Percentiles rank a stretch among this genome's conserved stretches.
phyloP scores from a whole-genome alignment of 2,888 invertebrate species.

The Limnephilus marmoratus region DNA sequence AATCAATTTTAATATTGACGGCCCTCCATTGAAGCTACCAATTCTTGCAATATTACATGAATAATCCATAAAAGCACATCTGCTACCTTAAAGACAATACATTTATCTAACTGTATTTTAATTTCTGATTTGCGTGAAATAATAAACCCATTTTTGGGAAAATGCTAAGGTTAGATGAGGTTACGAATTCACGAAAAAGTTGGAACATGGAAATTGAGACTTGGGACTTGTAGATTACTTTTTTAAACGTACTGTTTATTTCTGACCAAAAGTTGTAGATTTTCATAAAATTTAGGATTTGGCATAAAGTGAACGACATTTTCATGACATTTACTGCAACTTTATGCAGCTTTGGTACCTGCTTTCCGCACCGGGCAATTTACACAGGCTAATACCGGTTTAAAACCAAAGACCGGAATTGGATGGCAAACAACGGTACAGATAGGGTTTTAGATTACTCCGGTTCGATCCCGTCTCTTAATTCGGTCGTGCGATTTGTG shows the following conservation, averaged over 20 bases:
- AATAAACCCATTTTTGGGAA: no score
- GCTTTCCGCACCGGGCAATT: neutral
- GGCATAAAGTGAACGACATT: neutral
- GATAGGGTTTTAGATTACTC: constrained; percentile 24
- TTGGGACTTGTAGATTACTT: no score
- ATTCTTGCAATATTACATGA: no score
- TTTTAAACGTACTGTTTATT: neutral
- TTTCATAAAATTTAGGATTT: neutral
- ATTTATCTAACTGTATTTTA: no score
- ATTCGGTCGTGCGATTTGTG: constrained; percentile 38
- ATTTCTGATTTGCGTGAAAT: no score
- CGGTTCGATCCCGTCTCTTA: constrained; percentile 14
- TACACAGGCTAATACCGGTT: constrained; percentile 20
- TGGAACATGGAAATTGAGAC: no score
- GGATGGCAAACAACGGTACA: constrained; percentile 29
- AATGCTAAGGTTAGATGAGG: no score
- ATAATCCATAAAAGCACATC: no score
- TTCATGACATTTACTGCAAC: neutral
- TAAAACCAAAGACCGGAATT: constrained; percentile 38
- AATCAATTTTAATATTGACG: no score
- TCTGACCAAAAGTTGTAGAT: neutral
- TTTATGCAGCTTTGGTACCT: neutral
- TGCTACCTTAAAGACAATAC: no score
- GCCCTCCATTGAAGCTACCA: no score
- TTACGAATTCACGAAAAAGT: no score